A percentile compares a stretch with the other conserved stretches of the same genome.
These are phyloP conservation scores for Helarctos malayanus DNA, from an alignment of 2,797 vertebrate genomes.

Conservation along the genomic window DNA sequence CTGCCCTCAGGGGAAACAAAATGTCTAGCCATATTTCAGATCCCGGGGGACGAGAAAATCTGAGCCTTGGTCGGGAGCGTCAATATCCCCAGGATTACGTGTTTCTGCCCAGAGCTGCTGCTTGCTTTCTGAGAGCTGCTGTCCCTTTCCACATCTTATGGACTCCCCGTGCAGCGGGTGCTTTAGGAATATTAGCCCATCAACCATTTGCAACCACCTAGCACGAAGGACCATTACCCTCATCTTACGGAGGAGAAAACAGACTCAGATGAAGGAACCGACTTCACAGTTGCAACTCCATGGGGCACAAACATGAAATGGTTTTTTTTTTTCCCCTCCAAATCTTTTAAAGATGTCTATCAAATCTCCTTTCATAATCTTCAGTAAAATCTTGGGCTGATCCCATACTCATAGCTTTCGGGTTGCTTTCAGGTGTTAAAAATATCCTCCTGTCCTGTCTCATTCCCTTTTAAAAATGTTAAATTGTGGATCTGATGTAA, in stretches of 20 bases:
- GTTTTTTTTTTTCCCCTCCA: not conserved
- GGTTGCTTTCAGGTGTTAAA: not conserved
- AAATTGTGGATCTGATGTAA: not conserved
- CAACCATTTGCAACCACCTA: not conserved
- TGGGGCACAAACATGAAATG: not conserved
- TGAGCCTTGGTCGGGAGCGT: not conserved
- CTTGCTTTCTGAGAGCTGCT: not conserved
- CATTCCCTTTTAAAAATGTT: not conserved
- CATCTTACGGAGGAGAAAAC: conserved; percentile 25
- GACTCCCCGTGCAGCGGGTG: not conserved
- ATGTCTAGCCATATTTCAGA: not conserved
- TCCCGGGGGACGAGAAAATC: not conserved
- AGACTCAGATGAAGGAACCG: not conserved
- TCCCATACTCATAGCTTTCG: not conserved
- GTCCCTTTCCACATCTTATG: not conserved
- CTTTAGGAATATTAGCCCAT: not conserved
- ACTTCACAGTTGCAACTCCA: not conserved
- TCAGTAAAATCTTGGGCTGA: not conserved
- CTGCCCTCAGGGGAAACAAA: not conserved
- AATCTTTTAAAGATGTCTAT: not conserved
- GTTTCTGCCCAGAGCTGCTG: not conserved
- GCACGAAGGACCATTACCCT: not conserved
- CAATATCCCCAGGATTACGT: not conserved
- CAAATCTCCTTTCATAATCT: not conserved
- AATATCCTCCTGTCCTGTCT: not conserved